Base-by-base conservation (phyloP, 2,888 invertebrate species). In the Chloromyia formosa region DNA sequence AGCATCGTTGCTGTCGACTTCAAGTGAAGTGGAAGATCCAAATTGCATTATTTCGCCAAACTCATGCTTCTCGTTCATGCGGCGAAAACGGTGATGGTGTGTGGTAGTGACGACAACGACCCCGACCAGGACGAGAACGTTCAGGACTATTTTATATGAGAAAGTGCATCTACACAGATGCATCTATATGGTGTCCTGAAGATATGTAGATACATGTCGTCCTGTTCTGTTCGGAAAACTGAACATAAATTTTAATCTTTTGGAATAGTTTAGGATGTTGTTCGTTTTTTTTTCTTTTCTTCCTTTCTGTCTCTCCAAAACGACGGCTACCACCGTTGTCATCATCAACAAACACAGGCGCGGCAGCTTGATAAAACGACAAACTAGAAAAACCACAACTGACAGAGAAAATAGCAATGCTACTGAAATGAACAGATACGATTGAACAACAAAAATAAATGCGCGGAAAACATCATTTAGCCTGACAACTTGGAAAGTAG, bases 171-270 rank as follows among this genome's bases (percentile, higher is more conserved):
- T 40, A 22, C 66, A 20, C 66, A 58, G 2, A 35, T 18, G 45
- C 14, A 16, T 35, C 27, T 35, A 35, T 35, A 35, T 35, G 27
- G 27, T n/a, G 45, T 64, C 64, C 20, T 64, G 20, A 66, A 66
- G 2, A 62, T 35, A 62, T 62, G 49, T 35, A 62, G 62, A 62
- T 62, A 23, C 49, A 66, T 45, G 42, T 49, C 42, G 66, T 49
- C 16, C 35, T 49, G 49, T 49, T 69, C 71, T 27, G 69, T 69
- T 71, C 20, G 56, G 42, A 40, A 71, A 71, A 71, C 42, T 56
- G 71, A 71, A 71, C 71, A 71, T 58, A 71, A 71, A 71, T 71
- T 71, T 71, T 71, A 56, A 71, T 71, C 71, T 71, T 35, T 64
- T 40, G 56, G 42, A 71, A 71, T 71, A 71, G 71, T 71, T 71